Evolutionary conservation across 64 coral and sea anemone genomes (phyloP), one percentile per base, ranked within the genome.

Genomic region (Cladopsammia gracilis): DNA sequence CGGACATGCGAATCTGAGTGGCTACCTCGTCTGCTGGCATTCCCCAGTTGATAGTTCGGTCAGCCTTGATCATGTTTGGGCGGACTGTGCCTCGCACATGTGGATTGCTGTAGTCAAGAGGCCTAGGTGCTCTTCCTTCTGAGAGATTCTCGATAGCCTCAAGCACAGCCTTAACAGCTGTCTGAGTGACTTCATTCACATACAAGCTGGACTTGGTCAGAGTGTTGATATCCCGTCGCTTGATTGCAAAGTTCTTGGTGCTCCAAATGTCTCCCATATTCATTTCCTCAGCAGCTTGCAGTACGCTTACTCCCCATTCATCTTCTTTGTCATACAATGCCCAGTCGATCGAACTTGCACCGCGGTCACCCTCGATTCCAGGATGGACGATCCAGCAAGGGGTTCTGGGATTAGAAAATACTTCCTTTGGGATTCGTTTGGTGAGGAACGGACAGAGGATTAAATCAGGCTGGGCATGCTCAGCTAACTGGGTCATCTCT

Each of bases 201-300:
- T 95, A 95, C 73, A 95, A 72, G 64, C 94, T 95, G 15, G 94
- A 95, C 59, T 95, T 95, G 18, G 89, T 92, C 45, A 96, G 73
- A 4, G 94, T 88, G 94, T 96, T 96, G 11, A 96, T 58, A 56
- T 96, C 83, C 9, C 25, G 57, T 19, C 94, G 89, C 59, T 76
- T 73, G 13, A 96, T 70, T 10, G 10, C 14, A 77, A 96, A 95
- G 64, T 70, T 87, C 13, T 15, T 24, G 18, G 88, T 87, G 73
- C 93, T 95, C 89, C 94, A 95, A 76, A 96, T 92, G 34, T 92
- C 89, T 8, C 89, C 94, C 11, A 85, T 56, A 47, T 96, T 89
- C 94, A 96, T 96, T 51, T 96, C 94, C 60, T 83, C 76, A 16
- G 64, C 89, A 19, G 94, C 89, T 51, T 76, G 48, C 49, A 96